Conservation (phyloP, 2,888 invertebrate species). For the Eristalis intricaria region DNA sequence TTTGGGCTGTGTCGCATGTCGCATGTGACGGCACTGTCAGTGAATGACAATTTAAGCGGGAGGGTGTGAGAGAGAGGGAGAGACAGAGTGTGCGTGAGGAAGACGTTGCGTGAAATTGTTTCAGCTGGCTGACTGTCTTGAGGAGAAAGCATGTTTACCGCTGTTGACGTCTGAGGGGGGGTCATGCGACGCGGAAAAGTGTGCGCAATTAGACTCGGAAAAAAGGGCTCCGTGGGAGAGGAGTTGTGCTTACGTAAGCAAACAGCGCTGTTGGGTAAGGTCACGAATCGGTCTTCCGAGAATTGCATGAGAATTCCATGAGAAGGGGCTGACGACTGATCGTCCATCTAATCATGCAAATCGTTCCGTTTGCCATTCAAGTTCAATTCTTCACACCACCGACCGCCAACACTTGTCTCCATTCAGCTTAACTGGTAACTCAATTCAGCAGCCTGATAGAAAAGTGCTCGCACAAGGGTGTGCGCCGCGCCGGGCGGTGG, state of each 20-base stretch:
- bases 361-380: constrained; percentile 6
- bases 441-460: constrained; percentile 65
- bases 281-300: not conserved
- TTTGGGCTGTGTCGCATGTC: constrained; percentile 28
- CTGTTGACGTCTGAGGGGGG: not conserved
- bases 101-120: constrained; percentile 32
- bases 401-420: constrained; percentile 24
- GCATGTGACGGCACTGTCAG: constrained; percentile 3
- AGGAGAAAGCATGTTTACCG: constrained; percentile 36
- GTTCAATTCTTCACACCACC: constrained; percentile 40
- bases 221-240: not conserved
- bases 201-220: constrained; percentile 1
- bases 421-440: constrained; percentile 59
- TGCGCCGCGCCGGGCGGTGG: not conserved
- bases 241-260: not conserved
- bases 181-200: constrained; percentile 2
- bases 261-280: not conserved
- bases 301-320: not conserved
- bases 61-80: not conserved
- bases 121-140: not conserved
- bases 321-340: no score
- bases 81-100: constrained; percentile 11
- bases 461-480: constrained; percentile 39
- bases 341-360: constrained; percentile 5
- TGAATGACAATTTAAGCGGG: constrained; percentile 54